Evolutionary conservation across 2,797 vertebrate genomes (phyloP), one percentile per base, ranked within the genome.

Genomic region (Acridotheres tristis): DNA sequence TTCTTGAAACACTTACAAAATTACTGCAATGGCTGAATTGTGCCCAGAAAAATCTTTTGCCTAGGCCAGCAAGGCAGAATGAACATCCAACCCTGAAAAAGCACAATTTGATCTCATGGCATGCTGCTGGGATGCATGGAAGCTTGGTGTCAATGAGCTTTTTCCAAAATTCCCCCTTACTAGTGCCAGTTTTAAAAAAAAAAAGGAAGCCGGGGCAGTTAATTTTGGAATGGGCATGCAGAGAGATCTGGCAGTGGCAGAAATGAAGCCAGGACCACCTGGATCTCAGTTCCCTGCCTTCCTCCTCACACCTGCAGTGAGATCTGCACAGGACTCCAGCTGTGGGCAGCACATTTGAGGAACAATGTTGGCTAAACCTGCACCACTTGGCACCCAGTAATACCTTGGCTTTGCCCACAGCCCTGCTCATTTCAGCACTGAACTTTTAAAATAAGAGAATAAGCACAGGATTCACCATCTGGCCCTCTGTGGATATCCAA

Each of bases 381-480:
- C 3, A 38, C 26, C 45, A 34, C 43, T 55, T 82, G 77, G 55
- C 59, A 68, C 25, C 13, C 43, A 51, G 14, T 3, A 32, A 25
- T 12, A 17, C 27, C 43, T 48, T 40, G 7, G 62, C 71, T 87
- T 69, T 75, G 63, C 10, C 11, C 87, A 45, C 48, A 76, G 51
- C 48, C 67, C 47, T 32, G 14, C 2, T 83, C 36, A 63, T 88
- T 88, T 55, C 89, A 88, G 61, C 61, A 22, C 36, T 48, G 32
- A 38, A 43, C 85, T 59, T 55, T 27, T 47, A 26, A 90, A 86
- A 69, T 22, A n/a, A 16, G 55, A 80, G 38, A 72, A 68, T 32
- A 69, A 94, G 58, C 50, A 29, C 65, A 89, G 61, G 65, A 92
- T 80, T 88, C 36, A 48, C 89, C 57, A 82, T 77, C 91, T 80